Percentiles rank a stretch among this genome's conserved stretches.
phyloP scores from a whole-genome alignment of 1,140 invertebrate genomes.

The Drosophila tropicalis region DNA sequence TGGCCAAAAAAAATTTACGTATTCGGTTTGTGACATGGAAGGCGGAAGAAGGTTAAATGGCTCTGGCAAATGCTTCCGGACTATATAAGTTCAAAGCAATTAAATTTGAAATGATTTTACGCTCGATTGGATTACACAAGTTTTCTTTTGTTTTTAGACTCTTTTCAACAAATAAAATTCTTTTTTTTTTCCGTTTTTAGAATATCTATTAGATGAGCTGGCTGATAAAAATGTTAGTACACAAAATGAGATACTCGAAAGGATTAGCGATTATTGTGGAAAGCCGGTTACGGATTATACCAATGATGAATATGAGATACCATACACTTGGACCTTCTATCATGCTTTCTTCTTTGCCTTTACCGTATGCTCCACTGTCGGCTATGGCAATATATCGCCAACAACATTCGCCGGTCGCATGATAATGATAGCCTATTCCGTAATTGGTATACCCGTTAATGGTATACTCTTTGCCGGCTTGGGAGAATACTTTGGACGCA shows the following conservation, averaged over 20 bases:
- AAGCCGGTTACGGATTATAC: conserved; percentile 87
- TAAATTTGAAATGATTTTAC: conserved; percentile 64
- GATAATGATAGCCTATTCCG: conserved; percentile 95
- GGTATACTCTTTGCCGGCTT: conserved; percentile 92
- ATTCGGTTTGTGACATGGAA: conserved; percentile 24
- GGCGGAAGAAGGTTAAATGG: conserved; percentile 61
- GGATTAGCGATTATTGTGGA: conserved; percentile 88
- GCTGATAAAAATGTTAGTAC: conserved; percentile 84
- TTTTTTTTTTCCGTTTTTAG: conserved; percentile 83
- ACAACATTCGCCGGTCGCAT: conserved; percentile 92
- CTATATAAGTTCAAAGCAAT: conserved; percentile 48
- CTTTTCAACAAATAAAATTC: not conserved
- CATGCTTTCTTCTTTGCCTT: conserved; percentile 97
- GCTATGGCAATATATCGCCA: conserved; percentile 94
- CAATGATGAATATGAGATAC: conserved; percentile 85
- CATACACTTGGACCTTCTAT: conserved; percentile 93
- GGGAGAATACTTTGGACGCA: conserved; percentile 91
- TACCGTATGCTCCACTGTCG: conserved; percentile 97
- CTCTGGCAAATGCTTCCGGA: conserved; percentile 59
- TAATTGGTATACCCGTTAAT: conserved; percentile 97
- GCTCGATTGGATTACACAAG: conserved; percentile 39
- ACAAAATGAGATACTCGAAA: conserved; percentile 86
- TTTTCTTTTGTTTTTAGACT: not conserved
- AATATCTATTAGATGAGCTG: conserved; percentile 86
- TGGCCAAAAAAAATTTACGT: conserved; percentile 4